Evolutionary conservation across 2,113 vertebrate species (phyloP).

Genomic region (Miniopterus natalensis): DNA sequence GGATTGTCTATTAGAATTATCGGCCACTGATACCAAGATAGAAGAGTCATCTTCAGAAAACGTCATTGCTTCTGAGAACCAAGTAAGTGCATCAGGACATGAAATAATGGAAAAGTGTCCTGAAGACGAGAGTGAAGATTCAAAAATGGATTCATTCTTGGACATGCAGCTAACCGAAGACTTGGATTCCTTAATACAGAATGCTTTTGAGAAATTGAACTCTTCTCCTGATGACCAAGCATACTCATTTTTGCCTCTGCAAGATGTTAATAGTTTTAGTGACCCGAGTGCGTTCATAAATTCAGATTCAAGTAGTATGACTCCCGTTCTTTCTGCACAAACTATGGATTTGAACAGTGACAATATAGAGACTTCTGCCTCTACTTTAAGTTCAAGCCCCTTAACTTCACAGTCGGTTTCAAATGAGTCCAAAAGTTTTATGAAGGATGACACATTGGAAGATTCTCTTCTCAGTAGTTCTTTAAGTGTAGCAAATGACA

Average conservation of each 20-base stretch:
- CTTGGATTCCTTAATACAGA: conserved; percentile 91
- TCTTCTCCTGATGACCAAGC: conserved; percentile 79
- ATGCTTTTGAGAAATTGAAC: conserved; percentile 88
- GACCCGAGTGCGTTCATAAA: conserved; percentile 53
- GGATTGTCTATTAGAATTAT: conserved; percentile 96
- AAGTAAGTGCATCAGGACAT: conserved; percentile 64
- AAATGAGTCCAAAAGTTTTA: conserved; percentile 67
- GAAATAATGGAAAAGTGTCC: conserved; percentile 66
- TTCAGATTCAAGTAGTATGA: conserved; percentile 68
- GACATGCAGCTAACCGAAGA: conserved; percentile 89
- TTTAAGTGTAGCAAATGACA: conserved; percentile 60
- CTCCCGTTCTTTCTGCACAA: conserved; percentile 71
- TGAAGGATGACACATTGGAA: conserved; percentile 51
- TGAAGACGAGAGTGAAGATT: conserved; percentile 67
- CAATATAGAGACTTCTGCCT: conserved; percentile 72
- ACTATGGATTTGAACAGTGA: conserved; percentile 74
- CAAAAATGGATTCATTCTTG: conserved; percentile 73
- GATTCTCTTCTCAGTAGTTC: conserved; percentile 47
- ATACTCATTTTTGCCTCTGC: conserved; percentile 66
- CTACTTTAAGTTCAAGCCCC: conserved; percentile 56
- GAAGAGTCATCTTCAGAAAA: conserved; percentile 77
- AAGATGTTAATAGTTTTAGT: conserved; percentile 55
- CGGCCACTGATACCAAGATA: conserved; percentile 89
- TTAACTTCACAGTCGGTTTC: conserved; percentile 61
- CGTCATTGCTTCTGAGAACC: conserved; percentile 84